phyloP scores from a whole-genome alignment of 2,888 invertebrate species.

The Mimachlamys varia region DNA sequence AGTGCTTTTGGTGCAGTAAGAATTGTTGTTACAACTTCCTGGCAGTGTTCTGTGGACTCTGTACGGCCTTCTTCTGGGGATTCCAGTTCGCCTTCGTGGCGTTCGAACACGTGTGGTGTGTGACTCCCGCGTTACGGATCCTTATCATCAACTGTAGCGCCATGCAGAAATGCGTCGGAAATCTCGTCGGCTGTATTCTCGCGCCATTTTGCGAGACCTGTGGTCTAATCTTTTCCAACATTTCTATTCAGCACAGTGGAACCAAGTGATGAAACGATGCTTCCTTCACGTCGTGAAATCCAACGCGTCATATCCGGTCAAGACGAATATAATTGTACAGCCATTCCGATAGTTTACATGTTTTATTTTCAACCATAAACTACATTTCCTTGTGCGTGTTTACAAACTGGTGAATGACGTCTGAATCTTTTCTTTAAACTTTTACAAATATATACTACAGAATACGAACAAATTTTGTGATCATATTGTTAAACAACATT shows the following conservation, averaged over 20 bases:
- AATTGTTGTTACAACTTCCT: slow-evolving; percentile 87
- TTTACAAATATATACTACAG: too few species aligned
- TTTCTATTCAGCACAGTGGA: slow-evolving; percentile 50
- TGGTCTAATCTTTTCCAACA: slow-evolving; percentile 57
- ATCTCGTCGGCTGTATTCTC: slow-evolving; percentile 56
- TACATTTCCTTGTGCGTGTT: too few species aligned
- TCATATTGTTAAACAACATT: too few species aligned
- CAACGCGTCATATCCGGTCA: too few species aligned
- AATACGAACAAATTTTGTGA: too few species aligned
- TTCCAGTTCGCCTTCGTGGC: slow-evolving; percentile 82
- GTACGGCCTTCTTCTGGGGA: slow-evolving; percentile 86
- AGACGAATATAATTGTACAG: too few species aligned
- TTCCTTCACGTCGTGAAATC: not conserved
- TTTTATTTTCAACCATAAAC: too few species aligned
- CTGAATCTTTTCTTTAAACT: too few species aligned
- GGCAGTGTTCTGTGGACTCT: slow-evolving; percentile 86
- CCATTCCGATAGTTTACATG: too few species aligned
- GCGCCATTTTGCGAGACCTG: slow-evolving; percentile 61
- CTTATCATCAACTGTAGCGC: slow-evolving; percentile 56
- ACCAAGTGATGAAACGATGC: not conserved
- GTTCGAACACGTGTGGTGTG: slow-evolving; percentile 82
- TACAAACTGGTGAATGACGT: too few species aligned
- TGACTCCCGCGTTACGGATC: slow-evolving; percentile 56
- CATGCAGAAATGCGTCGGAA: slow-evolving; percentile 51
- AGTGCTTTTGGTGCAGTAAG: slow-evolving; percentile 84